Base-by-base conservation (phyloP, 1,140 invertebrate genomes). In the Brachionus plicatilis region DNA sequence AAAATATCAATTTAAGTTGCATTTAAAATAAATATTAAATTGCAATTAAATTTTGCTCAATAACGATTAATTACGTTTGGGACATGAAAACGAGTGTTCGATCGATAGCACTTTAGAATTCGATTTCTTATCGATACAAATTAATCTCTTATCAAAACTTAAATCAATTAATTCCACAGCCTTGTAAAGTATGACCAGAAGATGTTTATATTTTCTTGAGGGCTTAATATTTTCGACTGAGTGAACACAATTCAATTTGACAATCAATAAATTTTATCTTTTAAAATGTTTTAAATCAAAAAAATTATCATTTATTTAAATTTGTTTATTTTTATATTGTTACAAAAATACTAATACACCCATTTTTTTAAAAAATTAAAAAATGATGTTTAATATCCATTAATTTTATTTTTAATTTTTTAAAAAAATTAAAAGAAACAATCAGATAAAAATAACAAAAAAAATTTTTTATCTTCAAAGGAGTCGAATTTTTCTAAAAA, bases 81-180 rank as follows among this genome's bases (percentile, higher is more conserved):
- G 66, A 68, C 66, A 68, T 41, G 33, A 33, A 17, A 68, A 68
- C n/a, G 33, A 29, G 7, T 29, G 6, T 33, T 33, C 66, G 12
- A 68, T 68, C 66, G 66, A 68, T 68, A 68, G 66, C 66, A 68
- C 66, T 68, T 68, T 68, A 68, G 53, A 60, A 33, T 68, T 68
- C 33, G 66, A 33, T 68, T 68, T 41, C 27, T 68, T 68, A 68
- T 68, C 66, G 66, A 33, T 68, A 68, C 66, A 41, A 68, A 68
- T 68, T 68, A 68, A 68, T 68, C 66, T 68, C 66, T 68, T 68
- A 68, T 68, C 66, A 68, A 68, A 60, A 33, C 33, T 68, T 68
- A 41, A 68, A 68, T 68, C 66, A 68, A 68, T 68, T 68, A 68
- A 68, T 68, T 68, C 27, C 14, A 41, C 66, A 68, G 66, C 27